Percentiles rank a stretch among this genome's conserved stretches.
Evolutionary conservation across 2,797 vertebrate genomes (phyloP).

Genomic region (Heteromormyrus szaboi): DNA sequence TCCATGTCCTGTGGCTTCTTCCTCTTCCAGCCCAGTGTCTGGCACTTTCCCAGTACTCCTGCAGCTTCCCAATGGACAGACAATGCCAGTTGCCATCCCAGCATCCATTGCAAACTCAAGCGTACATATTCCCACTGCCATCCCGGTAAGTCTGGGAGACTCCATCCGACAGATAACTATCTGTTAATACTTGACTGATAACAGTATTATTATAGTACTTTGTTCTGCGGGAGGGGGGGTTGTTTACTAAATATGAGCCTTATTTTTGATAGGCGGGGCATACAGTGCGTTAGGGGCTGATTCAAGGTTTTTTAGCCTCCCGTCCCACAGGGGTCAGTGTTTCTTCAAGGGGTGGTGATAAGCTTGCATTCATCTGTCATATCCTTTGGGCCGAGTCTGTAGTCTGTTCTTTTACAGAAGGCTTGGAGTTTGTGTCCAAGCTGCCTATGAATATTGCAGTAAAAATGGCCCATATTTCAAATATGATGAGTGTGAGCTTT

Average conservation of each 20-base stretch:
- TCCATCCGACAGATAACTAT: background rate
- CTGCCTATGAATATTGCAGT: background rate
- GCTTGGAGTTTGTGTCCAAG: background rate
- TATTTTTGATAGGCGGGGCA: background rate
- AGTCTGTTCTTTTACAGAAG: background rate
- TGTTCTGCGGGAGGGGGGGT: background rate
- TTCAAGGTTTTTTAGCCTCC: background rate
- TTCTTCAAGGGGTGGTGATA: background rate
- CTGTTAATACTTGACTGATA: background rate
- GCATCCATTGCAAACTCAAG: constrained; percentile 94
- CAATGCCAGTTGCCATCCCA: constrained; percentile 95
- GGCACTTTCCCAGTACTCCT: constrained; percentile 94
- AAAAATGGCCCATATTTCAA: background rate
- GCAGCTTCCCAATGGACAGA: constrained; percentile 97
- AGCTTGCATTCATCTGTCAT: background rate
- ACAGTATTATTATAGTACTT: background rate
- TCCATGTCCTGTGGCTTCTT: constrained; percentile 12
- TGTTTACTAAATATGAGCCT: background rate
- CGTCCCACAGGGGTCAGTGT: background rate
- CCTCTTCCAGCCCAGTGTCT: constrained; percentile 78
- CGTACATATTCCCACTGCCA: constrained; percentile 90
- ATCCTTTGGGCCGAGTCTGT: background rate
- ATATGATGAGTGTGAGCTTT: constrained; percentile 22
- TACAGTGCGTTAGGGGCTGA: background rate
- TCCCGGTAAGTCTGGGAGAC: constrained; percentile 76